Conservation (phyloP, 2,888 invertebrate species). For the Pimpla rufipes region DNA sequence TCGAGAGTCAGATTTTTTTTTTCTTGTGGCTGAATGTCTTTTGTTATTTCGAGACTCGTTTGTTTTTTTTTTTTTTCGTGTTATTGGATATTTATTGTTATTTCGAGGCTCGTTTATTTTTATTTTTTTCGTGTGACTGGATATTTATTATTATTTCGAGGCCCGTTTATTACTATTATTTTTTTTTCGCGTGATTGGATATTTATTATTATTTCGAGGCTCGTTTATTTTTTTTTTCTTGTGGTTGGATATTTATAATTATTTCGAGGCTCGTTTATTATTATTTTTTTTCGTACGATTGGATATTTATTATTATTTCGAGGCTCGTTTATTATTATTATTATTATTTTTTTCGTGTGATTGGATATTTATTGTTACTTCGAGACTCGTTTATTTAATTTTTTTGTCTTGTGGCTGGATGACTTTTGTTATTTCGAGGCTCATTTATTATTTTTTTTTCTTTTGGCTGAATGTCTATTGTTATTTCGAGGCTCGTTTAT, state of each 20-base stretch:
- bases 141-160: constrained; percentile 15
- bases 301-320: constrained; percentile 23
- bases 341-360: constrained; percentile 11
- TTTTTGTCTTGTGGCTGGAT: constrained; percentile 18
- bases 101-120: constrained; percentile 34
- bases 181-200: constrained; percentile 7
- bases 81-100: constrained; percentile 14
- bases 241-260: constrained; percentile 19
- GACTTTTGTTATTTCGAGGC: constrained; percentile 16
- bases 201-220: constrained; percentile 16
- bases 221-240: constrained; percentile 45
- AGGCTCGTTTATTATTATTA: constrained; percentile 40
- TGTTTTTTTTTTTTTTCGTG: constrained; percentile 16
- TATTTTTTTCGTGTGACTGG: neutral
- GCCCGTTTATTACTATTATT: constrained; percentile 43
- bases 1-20: constrained; percentile 50
- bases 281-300: neutral
- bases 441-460: constrained; percentile 27
- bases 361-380: constrained; percentile 19
- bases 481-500: constrained; percentile 36
- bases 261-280: constrained; percentile 34
- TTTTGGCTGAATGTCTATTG: constrained; percentile 9
- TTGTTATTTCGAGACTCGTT: constrained; percentile 32
- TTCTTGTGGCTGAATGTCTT: constrained; percentile 11
- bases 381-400: constrained; percentile 35